phyloP scores from a whole-genome alignment of 2,888 invertebrate species.

The Meiosimyza decipiens region DNA sequence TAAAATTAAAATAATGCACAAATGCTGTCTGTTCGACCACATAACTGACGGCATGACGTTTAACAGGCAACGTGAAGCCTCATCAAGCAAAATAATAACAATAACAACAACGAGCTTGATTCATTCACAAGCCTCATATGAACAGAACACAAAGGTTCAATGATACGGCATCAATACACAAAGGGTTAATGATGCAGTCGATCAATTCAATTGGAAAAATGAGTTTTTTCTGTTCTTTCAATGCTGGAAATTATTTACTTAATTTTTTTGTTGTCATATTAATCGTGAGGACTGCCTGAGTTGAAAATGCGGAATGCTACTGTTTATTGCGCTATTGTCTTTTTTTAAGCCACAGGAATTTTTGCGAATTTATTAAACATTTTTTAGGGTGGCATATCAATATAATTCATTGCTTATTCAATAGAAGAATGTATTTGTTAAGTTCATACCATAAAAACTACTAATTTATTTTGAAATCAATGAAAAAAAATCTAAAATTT shows the following conservation, averaged over 20 bases:
- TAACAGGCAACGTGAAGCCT: neutral
- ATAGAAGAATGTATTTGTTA: no score
- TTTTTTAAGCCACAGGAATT: no score
- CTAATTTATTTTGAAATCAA: no score
- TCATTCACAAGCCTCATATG: conserved; percentile 15
- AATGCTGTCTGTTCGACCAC: neutral
- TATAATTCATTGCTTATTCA: no score
- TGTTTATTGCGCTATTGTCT: no score
- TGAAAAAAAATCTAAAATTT: no score
- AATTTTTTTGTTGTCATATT: neutral
- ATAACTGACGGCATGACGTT: neutral
- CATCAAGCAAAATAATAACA: neutral
- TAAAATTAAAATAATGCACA: neutral
- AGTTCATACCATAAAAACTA: no score
- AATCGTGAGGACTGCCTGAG: no score
- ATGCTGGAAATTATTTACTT: neutral
- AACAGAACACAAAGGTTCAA: conserved; percentile 11
- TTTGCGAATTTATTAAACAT: no score
- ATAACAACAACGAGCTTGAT: neutral
- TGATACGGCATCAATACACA: conserved; percentile 17
- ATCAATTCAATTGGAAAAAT: conserved; percentile 8
- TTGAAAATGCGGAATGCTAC: no score
- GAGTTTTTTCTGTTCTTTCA: no score
- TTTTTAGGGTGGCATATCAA: no score
- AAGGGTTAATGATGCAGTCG: conserved; percentile 17